These are phyloP conservation scores for Momotus momota DNA, from an alignment of 2,797 vertebrate genomes.

Conservation along the genomic window DNA sequence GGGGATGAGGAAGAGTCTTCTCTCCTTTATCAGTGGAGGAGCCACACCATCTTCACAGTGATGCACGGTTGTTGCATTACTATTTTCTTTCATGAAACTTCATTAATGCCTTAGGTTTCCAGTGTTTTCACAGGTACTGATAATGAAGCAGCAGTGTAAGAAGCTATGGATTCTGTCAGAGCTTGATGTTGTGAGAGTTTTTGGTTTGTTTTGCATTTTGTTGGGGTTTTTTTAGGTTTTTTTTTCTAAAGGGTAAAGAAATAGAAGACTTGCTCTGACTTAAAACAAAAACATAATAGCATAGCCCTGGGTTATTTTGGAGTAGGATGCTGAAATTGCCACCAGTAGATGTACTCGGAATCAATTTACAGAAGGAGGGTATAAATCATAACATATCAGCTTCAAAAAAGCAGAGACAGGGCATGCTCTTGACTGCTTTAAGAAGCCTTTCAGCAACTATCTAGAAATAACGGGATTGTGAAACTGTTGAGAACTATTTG, in stretches of 20 bases:
- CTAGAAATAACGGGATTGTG: neutral
- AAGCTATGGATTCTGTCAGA: neutral
- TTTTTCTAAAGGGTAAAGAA: neutral
- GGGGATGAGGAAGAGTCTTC: neutral
- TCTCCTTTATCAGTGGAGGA: neutral
- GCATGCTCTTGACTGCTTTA: neutral
- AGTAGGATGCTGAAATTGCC: slow-evolving; percentile 31
- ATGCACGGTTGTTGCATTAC: neutral
- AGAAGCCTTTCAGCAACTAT: neutral
- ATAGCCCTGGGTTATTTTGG: slow-evolving; percentile 40
- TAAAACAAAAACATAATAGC: slow-evolving; percentile 11
- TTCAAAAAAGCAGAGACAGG: slow-evolving; percentile 22
- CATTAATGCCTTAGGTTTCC: neutral
- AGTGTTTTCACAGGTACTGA: neutral
- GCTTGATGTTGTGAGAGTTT: neutral
- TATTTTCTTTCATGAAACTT: neutral
- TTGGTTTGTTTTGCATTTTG: neutral
- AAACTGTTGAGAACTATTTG: neutral
- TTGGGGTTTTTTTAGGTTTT: neutral
- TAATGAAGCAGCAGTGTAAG: neutral
- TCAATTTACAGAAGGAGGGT: slow-evolving; percentile 24
- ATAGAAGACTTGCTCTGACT: neutral
- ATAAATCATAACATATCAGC: slow-evolving; percentile 30
- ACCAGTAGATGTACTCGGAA: neutral
- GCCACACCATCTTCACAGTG: neutral